phyloP scores from a whole-genome alignment of 2,113 vertebrate genomes.

The Tympanuchus pallidicinctus region DNA sequence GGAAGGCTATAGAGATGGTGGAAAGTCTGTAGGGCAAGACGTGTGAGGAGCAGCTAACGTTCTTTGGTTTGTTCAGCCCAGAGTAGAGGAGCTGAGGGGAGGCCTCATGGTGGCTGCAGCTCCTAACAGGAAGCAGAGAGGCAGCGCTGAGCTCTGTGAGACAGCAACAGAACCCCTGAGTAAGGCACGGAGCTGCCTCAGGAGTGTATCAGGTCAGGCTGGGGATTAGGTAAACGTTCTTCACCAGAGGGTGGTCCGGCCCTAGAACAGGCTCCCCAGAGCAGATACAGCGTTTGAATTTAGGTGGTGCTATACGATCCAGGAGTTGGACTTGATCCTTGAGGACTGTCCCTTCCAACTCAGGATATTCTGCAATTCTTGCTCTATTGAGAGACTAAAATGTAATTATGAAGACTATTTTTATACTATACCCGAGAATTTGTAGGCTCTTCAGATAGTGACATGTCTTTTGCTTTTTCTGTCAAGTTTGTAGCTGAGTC shows the following conservation, averaged over 20 bases:
- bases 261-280: background rate
- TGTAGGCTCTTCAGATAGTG: background rate
- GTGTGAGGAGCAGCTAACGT: background rate
- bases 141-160: background rate
- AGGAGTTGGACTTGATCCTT: background rate
- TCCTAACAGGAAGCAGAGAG: background rate
- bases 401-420: background rate
- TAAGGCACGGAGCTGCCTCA: background rate
- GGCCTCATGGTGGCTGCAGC: background rate
- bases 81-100: background rate
- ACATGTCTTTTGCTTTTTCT: background rate
- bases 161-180: background rate
- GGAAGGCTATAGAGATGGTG: background rate
- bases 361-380: background rate
- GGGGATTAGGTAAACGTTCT: background rate
- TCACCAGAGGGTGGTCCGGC: background rate
- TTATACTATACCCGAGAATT: constrained; percentile 46
- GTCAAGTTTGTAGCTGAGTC: background rate
- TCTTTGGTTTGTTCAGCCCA: background rate
- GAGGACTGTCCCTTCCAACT: background rate
- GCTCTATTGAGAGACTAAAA: background rate
- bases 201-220: background rate
- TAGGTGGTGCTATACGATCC: background rate
- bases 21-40: background rate
- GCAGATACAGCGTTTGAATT: background rate